Evolutionary conservation across 35 echinoderm and acorn worm genomes (phyloP).

Genomic region (Apostichopus japonicus): DNA sequence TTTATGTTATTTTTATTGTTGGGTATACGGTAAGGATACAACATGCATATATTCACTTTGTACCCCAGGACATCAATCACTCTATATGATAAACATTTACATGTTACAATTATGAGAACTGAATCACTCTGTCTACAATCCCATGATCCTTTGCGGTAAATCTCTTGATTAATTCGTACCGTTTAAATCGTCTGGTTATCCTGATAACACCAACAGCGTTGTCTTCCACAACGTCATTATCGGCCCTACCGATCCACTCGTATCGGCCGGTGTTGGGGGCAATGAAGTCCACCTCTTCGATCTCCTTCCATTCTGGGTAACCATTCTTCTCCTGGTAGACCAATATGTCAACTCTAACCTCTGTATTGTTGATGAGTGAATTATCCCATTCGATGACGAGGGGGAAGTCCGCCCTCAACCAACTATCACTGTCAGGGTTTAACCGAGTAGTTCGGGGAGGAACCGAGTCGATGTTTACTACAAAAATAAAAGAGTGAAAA

Average conservation of each 20-base stretch:
- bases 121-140: no score
- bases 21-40: no score
- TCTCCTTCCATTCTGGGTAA: slow-evolving; percentile 72
- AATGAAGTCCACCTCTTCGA: slow-evolving; percentile 70
- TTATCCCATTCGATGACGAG: slow-evolving; percentile 90
- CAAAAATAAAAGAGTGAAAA: neutral
- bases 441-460: slow-evolving; percentile 67
- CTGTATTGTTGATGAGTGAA: slow-evolving; percentile 75
- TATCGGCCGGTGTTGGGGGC: slow-evolving; percentile 85
- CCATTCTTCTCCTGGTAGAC: slow-evolving; percentile 76
- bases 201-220: slow-evolving; percentile 88
- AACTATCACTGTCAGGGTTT: slow-evolving; percentile 88
- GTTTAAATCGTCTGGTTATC: slow-evolving; percentile 79
- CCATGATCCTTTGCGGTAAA: no score
- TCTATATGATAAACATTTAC: no score
- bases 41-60: no score
- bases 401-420: slow-evolving; percentile 72
- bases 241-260: slow-evolving; percentile 64
- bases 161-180: slow-evolving; percentile 23
- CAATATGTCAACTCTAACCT: slow-evolving; percentile 72
- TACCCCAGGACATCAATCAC: no score
- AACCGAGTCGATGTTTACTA: slow-evolving; percentile 77
- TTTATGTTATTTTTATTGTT: no score
- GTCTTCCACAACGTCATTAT: slow-evolving; percentile 62
- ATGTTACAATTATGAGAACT: no score